A percentile compares a stretch with the other conserved stretches of the same genome.
phyloP scores from a whole-genome alignment of 2,888 invertebrate species.

The Prosopocoilus inquinatus region DNA sequence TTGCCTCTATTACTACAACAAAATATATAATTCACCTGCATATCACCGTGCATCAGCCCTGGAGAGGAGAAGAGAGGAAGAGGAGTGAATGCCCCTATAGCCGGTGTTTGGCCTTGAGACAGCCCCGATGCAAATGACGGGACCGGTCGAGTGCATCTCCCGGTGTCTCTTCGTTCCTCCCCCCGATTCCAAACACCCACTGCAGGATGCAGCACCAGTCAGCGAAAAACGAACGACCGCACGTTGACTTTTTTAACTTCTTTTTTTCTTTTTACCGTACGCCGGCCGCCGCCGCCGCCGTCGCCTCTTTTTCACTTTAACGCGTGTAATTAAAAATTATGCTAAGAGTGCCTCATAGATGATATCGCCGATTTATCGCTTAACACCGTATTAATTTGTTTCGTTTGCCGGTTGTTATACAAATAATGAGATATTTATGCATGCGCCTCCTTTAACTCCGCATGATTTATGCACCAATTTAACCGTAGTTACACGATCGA shows the following conservation, averaged over 20 bases:
- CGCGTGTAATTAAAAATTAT: conserved; percentile 30
- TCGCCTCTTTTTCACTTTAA: conserved; percentile 26
- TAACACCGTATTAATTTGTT: conserved; percentile 24
- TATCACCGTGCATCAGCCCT: conserved; percentile 20
- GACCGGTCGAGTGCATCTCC: conserved; percentile 32
- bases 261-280: conserved; percentile 3
- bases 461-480: conserved; percentile 14
- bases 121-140: conserved; percentile 33
- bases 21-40: conserved; percentile 18
- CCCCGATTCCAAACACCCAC: conserved; percentile 2
- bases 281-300: no score
- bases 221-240: conserved; percentile 20
- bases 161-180: conserved; percentile 20
- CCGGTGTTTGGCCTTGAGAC: conserved; percentile 34
- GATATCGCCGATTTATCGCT: conserved; percentile 29
- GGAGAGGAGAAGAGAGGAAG: conserved; percentile 17
- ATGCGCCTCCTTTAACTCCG: conserved; percentile 11
- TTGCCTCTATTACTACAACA: conserved; percentile 15
- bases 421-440: conserved; percentile 23
- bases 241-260: conserved; percentile 16
- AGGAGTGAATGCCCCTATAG: conserved; percentile 31
- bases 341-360: conserved; percentile 24
- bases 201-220: neutral
- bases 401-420: conserved; percentile 19
- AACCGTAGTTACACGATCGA: no score